A percentile compares a stretch with the other conserved stretches of the same genome.
Conservation (phyloP, 2,888 invertebrate genomes). For the Xylota sylvarum region DNA sequence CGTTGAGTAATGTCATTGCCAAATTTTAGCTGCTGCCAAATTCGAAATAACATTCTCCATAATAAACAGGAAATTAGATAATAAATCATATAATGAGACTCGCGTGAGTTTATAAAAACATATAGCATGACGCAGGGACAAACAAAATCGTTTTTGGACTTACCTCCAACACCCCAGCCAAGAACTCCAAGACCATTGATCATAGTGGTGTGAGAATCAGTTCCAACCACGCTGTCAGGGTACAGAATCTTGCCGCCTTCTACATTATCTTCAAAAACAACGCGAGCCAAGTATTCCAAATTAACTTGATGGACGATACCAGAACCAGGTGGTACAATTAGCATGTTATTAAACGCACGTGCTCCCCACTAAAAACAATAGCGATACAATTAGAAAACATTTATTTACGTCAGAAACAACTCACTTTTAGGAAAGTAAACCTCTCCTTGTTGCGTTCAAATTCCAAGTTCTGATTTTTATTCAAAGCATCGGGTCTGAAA, state of each 20-base stretch:
- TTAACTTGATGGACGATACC: slow-evolving; percentile 99
- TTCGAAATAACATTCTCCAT: not conserved
- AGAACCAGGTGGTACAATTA: slow-evolving; percentile 98
- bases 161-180: slow-evolving; percentile 97
- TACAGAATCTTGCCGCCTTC: slow-evolving; percentile 87
- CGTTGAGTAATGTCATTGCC: not conserved
- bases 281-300: slow-evolving; percentile 95
- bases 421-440: slow-evolving; percentile 97
- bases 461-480: slow-evolving; percentile 97
- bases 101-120: not conserved
- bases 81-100: not conserved
- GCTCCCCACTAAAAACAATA: slow-evolving; percentile 93
- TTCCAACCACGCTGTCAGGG: slow-evolving; percentile 97
- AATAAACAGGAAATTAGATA: slow-evolving; percentile 13
- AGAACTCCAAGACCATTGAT: slow-evolving; percentile 98
- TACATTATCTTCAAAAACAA: slow-evolving; percentile 91
- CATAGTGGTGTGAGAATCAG: slow-evolving; percentile 99
- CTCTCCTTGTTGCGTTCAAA: slow-evolving; percentile 98
- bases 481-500: slow-evolving; percentile 92
- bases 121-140: not conserved
- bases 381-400: slow-evolving; percentile 11
- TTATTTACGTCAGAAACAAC: not conserved
- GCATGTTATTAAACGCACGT: slow-evolving; percentile 96
- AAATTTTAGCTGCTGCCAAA: not conserved
- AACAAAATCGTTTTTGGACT: slow-evolving; percentile 19